Conservation (phyloP, 2,113 vertebrate genomes). For the Setophaga petechia region DNA sequence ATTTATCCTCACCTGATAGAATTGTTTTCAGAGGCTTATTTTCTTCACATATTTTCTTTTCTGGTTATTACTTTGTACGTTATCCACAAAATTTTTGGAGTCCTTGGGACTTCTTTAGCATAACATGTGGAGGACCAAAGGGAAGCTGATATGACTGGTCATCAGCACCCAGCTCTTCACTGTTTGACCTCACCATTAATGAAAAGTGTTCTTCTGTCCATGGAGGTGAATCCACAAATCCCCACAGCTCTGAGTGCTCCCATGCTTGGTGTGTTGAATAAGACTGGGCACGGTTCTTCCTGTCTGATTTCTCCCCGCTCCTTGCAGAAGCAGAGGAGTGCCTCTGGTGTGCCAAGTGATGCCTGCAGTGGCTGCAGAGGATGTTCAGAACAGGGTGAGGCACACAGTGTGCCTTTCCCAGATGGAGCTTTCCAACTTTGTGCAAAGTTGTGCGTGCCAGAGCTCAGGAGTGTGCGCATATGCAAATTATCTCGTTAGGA, state of each 20-base stretch:
- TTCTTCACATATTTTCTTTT: neutral
- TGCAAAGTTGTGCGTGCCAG: neutral
- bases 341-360: neutral
- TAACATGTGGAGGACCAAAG: neutral
- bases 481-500: neutral
- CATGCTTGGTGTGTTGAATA: fast-evolving
- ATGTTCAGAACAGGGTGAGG: neutral
- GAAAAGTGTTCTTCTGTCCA: neutral
- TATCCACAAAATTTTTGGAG: neutral
- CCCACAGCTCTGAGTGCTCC: neutral
- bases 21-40: neutral
- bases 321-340: neutral
- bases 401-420: neutral
- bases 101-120: neutral
- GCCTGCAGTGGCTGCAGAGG: neutral
- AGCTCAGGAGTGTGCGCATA: neutral
- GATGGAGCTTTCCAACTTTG: neutral
- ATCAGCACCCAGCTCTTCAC: neutral
- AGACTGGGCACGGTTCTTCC: neutral
- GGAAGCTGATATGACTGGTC: neutral
- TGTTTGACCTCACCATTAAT: neutral
- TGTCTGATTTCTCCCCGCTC: neutral
- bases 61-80: neutral
- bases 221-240: fast-evolving
- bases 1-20: neutral